Percentiles rank a stretch among this genome's conserved stretches.
Conservation (phyloP, 1,140 invertebrate species). For the Sycophila sp. region DNA sequence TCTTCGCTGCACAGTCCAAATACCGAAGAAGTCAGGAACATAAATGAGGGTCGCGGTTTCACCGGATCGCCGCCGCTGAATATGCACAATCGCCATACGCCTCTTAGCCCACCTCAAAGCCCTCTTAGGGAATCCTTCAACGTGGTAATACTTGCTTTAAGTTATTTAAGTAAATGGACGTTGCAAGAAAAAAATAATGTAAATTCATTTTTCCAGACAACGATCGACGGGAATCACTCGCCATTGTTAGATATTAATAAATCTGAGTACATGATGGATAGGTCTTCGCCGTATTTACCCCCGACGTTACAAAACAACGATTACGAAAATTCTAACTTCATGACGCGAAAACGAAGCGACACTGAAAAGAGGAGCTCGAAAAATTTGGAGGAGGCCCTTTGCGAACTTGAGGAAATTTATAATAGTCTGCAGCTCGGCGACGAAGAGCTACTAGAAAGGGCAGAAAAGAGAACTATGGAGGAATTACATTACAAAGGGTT, state of each 20-base stretch:
- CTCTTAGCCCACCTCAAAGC: background rate
- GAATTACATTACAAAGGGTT: slow-evolving; percentile 49
- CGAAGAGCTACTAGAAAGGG: slow-evolving; percentile 82
- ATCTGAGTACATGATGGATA: slow-evolving; percentile 2
- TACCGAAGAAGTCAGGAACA: slow-evolving; percentile 29
- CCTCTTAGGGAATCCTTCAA: background rate
- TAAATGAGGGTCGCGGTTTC: slow-evolving; percentile 21
- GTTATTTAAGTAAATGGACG: background rate
- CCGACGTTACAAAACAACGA: background rate
- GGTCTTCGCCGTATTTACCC: background rate
- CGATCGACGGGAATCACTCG: background rate
- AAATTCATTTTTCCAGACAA: background rate
- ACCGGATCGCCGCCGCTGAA: background rate
- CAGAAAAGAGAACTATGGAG: slow-evolving; percentile 77
- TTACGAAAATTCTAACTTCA: background rate
- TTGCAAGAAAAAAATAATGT: background rate
- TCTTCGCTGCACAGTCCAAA: background rate
- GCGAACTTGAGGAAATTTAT: slow-evolving; percentile 90
- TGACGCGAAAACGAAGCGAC: slow-evolving; percentile 52
- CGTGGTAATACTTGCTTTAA: background rate
- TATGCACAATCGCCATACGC: background rate
- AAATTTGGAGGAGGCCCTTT: slow-evolving; percentile 86
- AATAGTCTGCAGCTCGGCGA: slow-evolving; percentile 83
- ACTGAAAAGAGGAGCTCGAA: slow-evolving; percentile 71
- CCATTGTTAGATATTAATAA: slow-evolving; percentile 1